Evolutionary conservation across 2,113 vertebrate genomes (phyloP).

Genomic region (Clarias batrachus): DNA sequence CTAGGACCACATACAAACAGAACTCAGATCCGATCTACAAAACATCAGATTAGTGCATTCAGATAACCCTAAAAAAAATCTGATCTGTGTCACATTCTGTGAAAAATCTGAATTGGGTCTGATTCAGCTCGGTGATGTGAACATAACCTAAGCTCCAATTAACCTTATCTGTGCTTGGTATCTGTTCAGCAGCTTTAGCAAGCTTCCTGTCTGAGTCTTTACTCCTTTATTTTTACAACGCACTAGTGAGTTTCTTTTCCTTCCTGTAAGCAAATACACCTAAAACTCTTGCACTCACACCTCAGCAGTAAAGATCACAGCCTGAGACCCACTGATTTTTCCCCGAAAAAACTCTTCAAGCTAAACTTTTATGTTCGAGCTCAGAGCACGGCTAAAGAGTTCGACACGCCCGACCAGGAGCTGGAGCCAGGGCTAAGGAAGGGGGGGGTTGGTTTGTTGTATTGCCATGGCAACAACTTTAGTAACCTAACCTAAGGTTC

Average conservation of each 20-base stretch:
- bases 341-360: not conserved
- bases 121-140: no score
- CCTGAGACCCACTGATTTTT: not conserved
- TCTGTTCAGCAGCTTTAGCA: not conserved
- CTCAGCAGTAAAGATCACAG: not conserved
- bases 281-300: not conserved
- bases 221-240: no score
- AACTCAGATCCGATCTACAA: no score
- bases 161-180: not conserved
- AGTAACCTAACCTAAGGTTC: not conserved
- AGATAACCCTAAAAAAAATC: no score
- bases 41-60: no score
- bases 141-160: not conserved
- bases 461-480: not conserved
- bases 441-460: not conserved
- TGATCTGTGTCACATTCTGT: no score
- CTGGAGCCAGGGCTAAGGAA: not conserved
- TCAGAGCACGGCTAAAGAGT: not conserved
- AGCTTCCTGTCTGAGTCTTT: not conserved
- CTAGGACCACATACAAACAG: no score
- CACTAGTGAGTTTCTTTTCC: not conserved
- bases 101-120: no score
- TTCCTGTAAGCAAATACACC: not conserved
- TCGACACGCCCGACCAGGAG: not conserved
- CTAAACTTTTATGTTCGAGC: not conserved